Percentiles rank a stretch among this genome's conserved stretches.
Evolutionary conservation across 2,797 vertebrate genomes (phyloP).

Genomic region (Glossophaga mutica): DNA sequence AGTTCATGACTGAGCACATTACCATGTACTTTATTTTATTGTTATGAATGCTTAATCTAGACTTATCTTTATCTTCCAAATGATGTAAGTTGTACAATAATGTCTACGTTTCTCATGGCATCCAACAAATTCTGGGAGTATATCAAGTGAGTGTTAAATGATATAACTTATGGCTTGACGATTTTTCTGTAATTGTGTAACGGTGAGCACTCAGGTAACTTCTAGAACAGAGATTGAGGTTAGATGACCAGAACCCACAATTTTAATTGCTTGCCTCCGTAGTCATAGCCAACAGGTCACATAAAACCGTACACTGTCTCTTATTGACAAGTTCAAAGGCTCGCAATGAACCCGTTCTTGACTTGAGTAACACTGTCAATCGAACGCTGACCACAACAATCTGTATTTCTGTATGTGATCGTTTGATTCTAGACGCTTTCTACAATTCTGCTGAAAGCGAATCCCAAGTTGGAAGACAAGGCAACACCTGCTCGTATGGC

Average conservation of each 20-base stretch:
- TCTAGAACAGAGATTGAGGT: background rate
- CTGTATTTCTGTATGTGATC: background rate
- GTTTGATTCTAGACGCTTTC: background rate
- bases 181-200: background rate
- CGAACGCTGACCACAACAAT: background rate
- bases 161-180: background rate
- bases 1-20: background rate
- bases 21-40: constrained; percentile 35
- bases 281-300: background rate
- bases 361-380: constrained; percentile 28
- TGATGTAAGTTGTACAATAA: background rate
- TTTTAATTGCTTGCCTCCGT: constrained; percentile 37
- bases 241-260: background rate
- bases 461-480: constrained; percentile 48
- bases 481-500: constrained; percentile 48
- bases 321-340: constrained; percentile 17
- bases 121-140: background rate
- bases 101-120: background rate
- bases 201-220: background rate
- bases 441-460: constrained; percentile 46
- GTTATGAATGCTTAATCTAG: background rate
- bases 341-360: background rate
- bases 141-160: background rate
- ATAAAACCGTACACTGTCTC: background rate
- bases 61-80: background rate